Base-by-base conservation (phyloP, 2,888 invertebrate genomes). In the Mesorhabditis spiculigera region DNA sequence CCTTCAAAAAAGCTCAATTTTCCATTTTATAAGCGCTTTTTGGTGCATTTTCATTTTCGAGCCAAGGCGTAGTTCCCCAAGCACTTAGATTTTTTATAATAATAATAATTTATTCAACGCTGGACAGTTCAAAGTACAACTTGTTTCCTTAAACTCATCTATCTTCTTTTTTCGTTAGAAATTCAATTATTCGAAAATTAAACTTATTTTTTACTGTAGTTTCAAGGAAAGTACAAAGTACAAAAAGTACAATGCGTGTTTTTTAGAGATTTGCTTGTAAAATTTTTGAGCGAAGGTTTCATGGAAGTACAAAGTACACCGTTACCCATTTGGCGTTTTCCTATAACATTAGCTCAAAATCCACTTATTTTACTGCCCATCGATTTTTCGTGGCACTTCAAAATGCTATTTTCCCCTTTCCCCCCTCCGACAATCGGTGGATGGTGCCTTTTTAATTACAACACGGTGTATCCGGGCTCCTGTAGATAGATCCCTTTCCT, bases 101-200 rank as follows among this genome's bases (percentile, higher is more conserved):
- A 28, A 28, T 28, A 28, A 28, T 28, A 28, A 28, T 28, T 28
- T 28, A 28, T 28, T 28, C 28, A 28, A 28, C 28, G 28, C 28
- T 28, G 28, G 28, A 28, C 28, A 28, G 28, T 28, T 28, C 28
- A 28, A 28, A 28, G 28, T 28, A 28, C 28, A 28, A 28, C 28
- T 28, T 28, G 28, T 28, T 28, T 28, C 28, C 28, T 28, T 28
- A 28, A 28, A 28, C 28, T 28, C 13, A 16, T 43, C 42, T 64
- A 64, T 64, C 64, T 64, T 64, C 64, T 64, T 64, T 13, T 42
- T 16, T 43, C 64, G 43, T 64, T 64, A 64, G 64, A 43, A 64
- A 64, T 64, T 64, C 64, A 64, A 64, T 43, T 64, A 64, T 43
- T 43, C 64, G 43, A 42, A 42, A 43, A 42, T 42, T 64, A 42